Evolutionary conservation across 2,113 vertebrate species (phyloP), one percentile per base, ranked within the genome.

Genomic region (Calonectris borealis): DNA sequence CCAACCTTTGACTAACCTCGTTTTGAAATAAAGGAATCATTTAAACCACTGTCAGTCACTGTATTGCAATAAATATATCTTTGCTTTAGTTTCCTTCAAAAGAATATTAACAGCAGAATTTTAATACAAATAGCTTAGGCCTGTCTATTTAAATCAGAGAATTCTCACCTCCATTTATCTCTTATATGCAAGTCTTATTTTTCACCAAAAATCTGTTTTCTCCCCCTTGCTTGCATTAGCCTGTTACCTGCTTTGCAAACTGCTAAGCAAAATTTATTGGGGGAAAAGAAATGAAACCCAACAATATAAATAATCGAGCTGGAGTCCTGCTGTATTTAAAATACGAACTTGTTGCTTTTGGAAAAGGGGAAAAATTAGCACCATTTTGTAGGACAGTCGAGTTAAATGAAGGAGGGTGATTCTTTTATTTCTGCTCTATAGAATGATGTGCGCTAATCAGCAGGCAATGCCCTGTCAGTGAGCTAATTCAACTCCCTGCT

Each of bases 361-460:
- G 97, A 96, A 95, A 97, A 95, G 62, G 86, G 94, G 85, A 87
- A 96, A 98, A 98, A 98, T 98, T 98, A 98, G 97, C 97, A 98
- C 93, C 96, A 95, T 98, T 98, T 98, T 98, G 97, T 98, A 97
- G 97, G 97, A 98, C 97, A 98, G 98, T 97, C 34, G 60, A 98
- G 98, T 98, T 98, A 98, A 98, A 98, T 96, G 97, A 98, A 98
- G 97, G 96, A 98, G 97, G 97, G 98, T 96, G 97, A 97, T 97
- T 98, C 97, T 98, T 98, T 98, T 98, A 98, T 99, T 98, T 98
- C 97, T 97, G 97, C 94, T 97, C 96, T 97, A 96, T 95, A 96
- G 98, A 99, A 98, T 98, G 98, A 98, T 98, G 98, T 99, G 98
- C 98, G 97, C 98, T 99, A 99, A 99, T 99, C 99, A 99, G 98